Base-by-base conservation (phyloP, 1,140 invertebrate genomes). In the Gryon sp. region DNA sequence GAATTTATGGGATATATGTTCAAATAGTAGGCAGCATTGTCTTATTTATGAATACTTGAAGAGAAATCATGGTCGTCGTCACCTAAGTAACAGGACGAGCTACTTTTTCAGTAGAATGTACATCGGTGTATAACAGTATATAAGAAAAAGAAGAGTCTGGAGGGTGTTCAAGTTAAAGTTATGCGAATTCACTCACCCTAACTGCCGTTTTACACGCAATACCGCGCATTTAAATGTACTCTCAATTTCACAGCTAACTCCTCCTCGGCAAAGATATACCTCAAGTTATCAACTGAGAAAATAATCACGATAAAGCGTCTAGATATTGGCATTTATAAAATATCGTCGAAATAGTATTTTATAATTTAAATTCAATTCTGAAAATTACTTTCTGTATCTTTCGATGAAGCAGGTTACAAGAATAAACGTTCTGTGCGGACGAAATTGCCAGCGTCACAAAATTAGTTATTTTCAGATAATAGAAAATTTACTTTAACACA, bases 131-230 rank as follows among this genome's bases (percentile, higher is more conserved):
- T 1, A 26, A 5, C n/a, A 32, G 26, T 22, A 40, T 28, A 15
- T 34, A 48, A 22, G 45, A 15, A 36, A 65, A 73, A 45, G 30
- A 80, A 75, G n/a, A 76, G 36, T 66, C 75, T 55, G 14, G 55
- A 59, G 76, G 46, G 76, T 76, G 73, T 76, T 82, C 76, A 63
- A 60, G 57, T 75, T 55, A 68, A 78, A 85, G 84, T 84, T 86
- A 86, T 85, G 83, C 82, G 84, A 82, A 82, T 86, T 79, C 65
- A 60, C 77, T 72, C 74, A 43, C 69, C 68, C 68, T 84, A 86
- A 86, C 83, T 80, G 76, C 78, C 80, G 76, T 74, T 83, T 82
- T 72, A 82, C 84, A 85, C 82, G 84, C 84, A 79, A 86, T 84
- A 84, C 79, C 78, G 73, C 80, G 79, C 75, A 85, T 86, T 84